These are phyloP conservation scores for Coracopsis vasa DNA, from an alignment of 2,113 vertebrate genomes.

Conservation along the genomic window DNA sequence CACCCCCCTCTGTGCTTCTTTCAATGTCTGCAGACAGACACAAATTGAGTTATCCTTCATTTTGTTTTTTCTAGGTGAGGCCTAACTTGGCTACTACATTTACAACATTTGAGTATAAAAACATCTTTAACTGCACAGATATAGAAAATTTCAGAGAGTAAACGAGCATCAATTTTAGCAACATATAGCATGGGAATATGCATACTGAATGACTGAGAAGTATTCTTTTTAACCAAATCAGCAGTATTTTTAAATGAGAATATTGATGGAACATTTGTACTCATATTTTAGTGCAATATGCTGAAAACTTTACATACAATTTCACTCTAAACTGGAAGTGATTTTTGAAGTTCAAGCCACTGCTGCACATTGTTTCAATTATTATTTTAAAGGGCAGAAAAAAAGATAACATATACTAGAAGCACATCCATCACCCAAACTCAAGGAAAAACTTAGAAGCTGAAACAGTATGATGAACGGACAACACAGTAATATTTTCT, in stretches of 20 bases:
- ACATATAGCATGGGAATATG: fast-evolving
- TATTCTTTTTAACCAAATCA: neutral
- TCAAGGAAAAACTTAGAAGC: neutral
- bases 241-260: neutral
- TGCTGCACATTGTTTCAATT: neutral
- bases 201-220: neutral
- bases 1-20: neutral
- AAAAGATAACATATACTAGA: neutral
- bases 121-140: neutral
- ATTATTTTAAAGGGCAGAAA: neutral
- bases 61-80: neutral
- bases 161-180: neutral
- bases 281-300: neutral
- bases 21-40: neutral
- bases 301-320: neutral
- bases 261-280: neutral
- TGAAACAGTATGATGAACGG: neutral
- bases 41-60: neutral
- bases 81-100: neutral
- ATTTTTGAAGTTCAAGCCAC: neutral
- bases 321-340: neutral
- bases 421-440: neutral
- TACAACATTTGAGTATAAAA: neutral
- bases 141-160: neutral
- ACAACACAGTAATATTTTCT: neutral